Percentiles rank a stretch among this genome's conserved stretches.
Evolutionary conservation across 37 sponge, comb jelly and placozoan species (phyloP).

Genomic region (Eunapius fragilis): DNA sequence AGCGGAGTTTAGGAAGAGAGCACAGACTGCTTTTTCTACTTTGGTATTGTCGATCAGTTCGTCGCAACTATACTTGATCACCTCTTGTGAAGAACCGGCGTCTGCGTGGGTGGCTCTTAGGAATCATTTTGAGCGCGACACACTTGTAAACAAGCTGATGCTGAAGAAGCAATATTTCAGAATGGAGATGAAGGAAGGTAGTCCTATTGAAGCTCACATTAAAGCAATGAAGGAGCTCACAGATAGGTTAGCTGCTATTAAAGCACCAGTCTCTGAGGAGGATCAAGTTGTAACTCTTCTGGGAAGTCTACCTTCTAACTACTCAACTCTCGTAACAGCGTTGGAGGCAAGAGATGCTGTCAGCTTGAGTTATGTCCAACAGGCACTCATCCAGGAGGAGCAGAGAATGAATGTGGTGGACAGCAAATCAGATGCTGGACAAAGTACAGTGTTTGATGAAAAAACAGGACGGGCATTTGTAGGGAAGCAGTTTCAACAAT

Average conservation of each 20-base stretch:
- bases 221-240: constrained; percentile 67
- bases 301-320: constrained; percentile 38
- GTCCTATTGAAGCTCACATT: constrained; percentile 36
- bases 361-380: constrained; percentile 26
- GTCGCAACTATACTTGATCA: constrained; percentile 49
- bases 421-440: background rate
- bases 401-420: background rate
- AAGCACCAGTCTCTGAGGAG: constrained; percentile 50
- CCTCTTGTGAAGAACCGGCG: constrained; percentile 34
- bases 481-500: constrained; percentile 3
- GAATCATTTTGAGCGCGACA: constrained; percentile 51
- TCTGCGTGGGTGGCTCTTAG: constrained; percentile 25
- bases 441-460: background rate
- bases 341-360: constrained; percentile 51
- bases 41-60: constrained; percentile 41
- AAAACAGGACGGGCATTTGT: background rate
- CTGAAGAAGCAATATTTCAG: constrained; percentile 59
- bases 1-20: constrained; percentile 22
- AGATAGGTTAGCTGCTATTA: constrained; percentile 51
- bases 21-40: constrained; percentile 53
- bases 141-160: constrained; percentile 54
- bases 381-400: constrained; percentile 55
- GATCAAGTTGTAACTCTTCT: constrained; percentile 56
- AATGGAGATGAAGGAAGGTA: constrained; percentile 56
- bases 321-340: constrained; percentile 55